These are phyloP conservation scores for Lycaena phlaeas DNA, from an alignment of 2,888 invertebrate species.

Conservation along the genomic window DNA sequence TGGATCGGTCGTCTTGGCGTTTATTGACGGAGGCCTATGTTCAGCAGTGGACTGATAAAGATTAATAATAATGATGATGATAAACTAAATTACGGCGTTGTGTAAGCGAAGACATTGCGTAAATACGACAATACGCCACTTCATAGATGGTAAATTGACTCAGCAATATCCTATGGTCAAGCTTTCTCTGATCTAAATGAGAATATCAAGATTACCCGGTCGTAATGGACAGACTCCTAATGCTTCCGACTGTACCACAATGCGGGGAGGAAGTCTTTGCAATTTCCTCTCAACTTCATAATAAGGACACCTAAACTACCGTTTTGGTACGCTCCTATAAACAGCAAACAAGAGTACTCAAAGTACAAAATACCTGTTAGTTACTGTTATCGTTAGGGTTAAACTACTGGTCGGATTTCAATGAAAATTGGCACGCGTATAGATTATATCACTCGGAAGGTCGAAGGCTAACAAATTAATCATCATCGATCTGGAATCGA, in stretches of 20 bases:
- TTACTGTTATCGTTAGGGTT: too few species aligned
- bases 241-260: slow-evolving; percentile 41
- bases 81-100: background rate
- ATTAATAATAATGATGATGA: too few species aligned
- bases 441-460: too few species aligned
- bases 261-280: slow-evolving; percentile 33
- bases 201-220: slow-evolving; percentile 52
- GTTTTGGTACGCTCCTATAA: slow-evolving; percentile 2
- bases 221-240: slow-evolving; percentile 50
- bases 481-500: too few species aligned
- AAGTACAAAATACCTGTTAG: background rate
- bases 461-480: too few species aligned
- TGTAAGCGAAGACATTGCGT: slow-evolving; percentile 2
- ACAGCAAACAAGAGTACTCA: background rate
- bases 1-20: too few species aligned
- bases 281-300: slow-evolving; percentile 21
- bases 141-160: slow-evolving; percentile 16
- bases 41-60: too few species aligned
- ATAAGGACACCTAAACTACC: background rate
- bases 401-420: too few species aligned
- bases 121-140: background rate
- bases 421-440: too few species aligned
- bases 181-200: slow-evolving; percentile 50
- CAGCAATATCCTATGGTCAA: slow-evolving; percentile 23
- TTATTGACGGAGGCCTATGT: too few species aligned